Evolutionary conservation across 2,888 invertebrate species (phyloP).

Genomic region (Tupiocoris notatus): DNA sequence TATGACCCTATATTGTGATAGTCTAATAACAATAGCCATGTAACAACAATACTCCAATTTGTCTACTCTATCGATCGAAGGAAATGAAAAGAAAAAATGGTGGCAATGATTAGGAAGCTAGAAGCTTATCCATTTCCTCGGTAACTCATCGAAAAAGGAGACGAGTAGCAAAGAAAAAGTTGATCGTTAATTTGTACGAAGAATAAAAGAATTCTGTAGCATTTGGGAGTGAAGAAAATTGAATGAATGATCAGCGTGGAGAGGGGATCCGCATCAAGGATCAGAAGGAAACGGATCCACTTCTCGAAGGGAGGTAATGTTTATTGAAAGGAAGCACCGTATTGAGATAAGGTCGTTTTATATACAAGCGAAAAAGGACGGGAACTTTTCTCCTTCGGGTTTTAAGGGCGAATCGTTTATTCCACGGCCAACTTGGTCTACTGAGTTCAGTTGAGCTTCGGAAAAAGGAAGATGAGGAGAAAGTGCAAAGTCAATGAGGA

Average conservation of each 20-base stretch:
- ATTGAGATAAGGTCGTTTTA: conserved; percentile 40
- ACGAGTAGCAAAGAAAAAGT: too few species aligned
- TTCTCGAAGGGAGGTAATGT: conserved; percentile 35
- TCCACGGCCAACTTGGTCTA: background rate
- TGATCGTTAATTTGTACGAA: background rate
- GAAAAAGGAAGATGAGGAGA: background rate
- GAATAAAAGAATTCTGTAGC: background rate
- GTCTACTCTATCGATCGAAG: too few species aligned
- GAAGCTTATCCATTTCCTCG: too few species aligned
- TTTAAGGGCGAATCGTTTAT: background rate
- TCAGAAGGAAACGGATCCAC: conserved; percentile 34
- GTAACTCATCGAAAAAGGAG: too few species aligned
- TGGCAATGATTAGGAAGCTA: too few species aligned
- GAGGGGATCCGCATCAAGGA: background rate
- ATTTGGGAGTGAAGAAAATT: conserved; percentile 9
- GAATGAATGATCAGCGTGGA: background rate
- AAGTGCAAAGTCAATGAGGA: background rate
- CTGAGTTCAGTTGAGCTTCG: background rate
- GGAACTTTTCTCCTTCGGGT: background rate
- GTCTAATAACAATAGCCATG: too few species aligned
- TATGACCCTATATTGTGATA: too few species aligned
- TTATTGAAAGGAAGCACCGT: conserved; percentile 39
- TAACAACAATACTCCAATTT: too few species aligned
- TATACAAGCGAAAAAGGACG: background rate
- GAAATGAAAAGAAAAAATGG: too few species aligned